Percentiles rank a stretch among this genome's conserved stretches.
Evolutionary conservation across 2,113 vertebrate species (phyloP).

Genomic region (Aptenodytes patagonicus): DNA sequence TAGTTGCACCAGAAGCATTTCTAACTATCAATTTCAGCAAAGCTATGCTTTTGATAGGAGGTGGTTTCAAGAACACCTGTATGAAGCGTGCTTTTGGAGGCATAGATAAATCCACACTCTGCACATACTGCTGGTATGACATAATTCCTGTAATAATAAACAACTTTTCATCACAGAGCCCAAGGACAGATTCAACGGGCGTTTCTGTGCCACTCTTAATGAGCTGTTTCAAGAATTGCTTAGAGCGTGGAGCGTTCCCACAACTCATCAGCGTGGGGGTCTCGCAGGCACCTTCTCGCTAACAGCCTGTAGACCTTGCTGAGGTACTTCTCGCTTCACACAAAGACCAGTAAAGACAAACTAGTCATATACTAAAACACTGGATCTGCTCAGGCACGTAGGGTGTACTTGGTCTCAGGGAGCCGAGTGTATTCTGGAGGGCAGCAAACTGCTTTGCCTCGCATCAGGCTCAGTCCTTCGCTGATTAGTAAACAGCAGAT

Average conservation of each 20-base stretch:
- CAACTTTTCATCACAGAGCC: neutral
- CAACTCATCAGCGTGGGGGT: rapidly evolving
- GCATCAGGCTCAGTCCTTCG: rapidly evolving
- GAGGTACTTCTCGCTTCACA: neutral
- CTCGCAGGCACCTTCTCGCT: rapidly evolving
- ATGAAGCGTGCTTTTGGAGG: neutral
- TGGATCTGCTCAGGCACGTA: neutral
- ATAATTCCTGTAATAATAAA: neutral
- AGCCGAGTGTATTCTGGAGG: neutral
- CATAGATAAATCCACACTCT: neutral
- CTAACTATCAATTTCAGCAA: neutral
- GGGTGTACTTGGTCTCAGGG: rapidly evolving
- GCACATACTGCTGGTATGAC: neutral
- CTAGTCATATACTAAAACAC: neutral
- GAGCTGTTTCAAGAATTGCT: neutral
- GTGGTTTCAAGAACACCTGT: neutral
- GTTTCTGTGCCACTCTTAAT: neutral
- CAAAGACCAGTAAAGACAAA: neutral
- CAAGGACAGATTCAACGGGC: neutral
- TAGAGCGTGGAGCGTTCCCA: neutral
- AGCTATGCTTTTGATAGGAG: neutral
- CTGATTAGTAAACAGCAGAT: neutral
- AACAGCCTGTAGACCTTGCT: neutral
- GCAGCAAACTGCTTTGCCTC: neutral
- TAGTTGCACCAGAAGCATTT: neutral